Evolutionary conservation across 2,797 vertebrate genomes (phyloP).

Genomic region (Mionectes olivaceus): DNA sequence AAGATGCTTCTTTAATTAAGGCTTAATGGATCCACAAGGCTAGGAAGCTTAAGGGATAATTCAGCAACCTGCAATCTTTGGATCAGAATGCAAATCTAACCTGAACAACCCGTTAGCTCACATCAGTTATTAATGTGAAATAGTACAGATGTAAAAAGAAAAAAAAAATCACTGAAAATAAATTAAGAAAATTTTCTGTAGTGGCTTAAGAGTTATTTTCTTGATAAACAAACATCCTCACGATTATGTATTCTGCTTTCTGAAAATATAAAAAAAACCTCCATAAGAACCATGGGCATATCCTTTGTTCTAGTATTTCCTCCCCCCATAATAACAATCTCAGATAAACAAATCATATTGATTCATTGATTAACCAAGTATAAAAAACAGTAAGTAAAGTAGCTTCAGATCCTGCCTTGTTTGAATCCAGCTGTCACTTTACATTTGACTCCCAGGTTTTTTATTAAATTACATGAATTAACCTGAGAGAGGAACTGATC

Average conservation of each 20-base stretch:
- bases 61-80: conserved; percentile 60
- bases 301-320: neutral
- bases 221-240: neutral
- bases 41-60: conserved; percentile 68
- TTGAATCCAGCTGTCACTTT: neutral
- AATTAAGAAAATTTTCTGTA: neutral
- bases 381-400: neutral
- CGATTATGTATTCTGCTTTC: neutral
- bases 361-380: neutral
- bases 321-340: neutral
- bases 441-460: neutral
- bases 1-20: conserved; percentile 63
- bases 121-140: conserved; percentile 15
- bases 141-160: neutral
- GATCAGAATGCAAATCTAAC: conserved; percentile 67
- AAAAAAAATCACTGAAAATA: neutral
- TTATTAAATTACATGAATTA: neutral
- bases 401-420: neutral
- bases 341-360: neutral
- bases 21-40: conserved; percentile 53
- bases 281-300: neutral
- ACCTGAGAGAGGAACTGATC: neutral
- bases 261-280: neutral
- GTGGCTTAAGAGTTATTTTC: neutral
- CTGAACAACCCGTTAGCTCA: conserved; percentile 23